Evolutionary conservation across 1,140 invertebrate species (phyloP), one percentile per base, ranked within the genome.

Genomic region (Brachionus koreanus): DNA sequence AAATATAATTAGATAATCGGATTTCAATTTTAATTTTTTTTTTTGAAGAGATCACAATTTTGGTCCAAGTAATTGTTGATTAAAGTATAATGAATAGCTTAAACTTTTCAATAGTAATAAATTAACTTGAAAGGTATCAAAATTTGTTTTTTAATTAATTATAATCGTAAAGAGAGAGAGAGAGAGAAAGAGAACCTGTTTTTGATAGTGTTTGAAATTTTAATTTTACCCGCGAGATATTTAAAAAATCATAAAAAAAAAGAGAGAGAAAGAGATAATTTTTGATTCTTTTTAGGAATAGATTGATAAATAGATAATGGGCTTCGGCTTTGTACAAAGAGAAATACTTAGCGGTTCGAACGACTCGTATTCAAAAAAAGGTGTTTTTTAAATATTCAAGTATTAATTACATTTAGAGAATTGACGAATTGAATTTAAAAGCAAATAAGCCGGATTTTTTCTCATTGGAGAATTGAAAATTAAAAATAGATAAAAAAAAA

Each of bases 221-320:
- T 65, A 65, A 65, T 65, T 65, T 65, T 65, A 65, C 63, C 63
- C 63, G 63, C 25, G 63, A 65, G 63, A 65, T 65, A 65, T 65
- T 65, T 65, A 65, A 57, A 57, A 57, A 57, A 57, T 57, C 49
- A 57, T 57, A 57, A 57, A 57, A 57, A 19, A 9, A 33, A 57
- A 19, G 4, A 33, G 61, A 65, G 23, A 65, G 25, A 65, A 16
- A 65, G 63, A 65, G 63, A 65, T 65, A 65, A 37, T 65, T 65
- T 65, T 63, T 63, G 12, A 33, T 65, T 65, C 29, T 37, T 65
- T 63, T 63, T 65, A 33, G 33, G 63, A 65, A 29, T 33, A 65
- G 63, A 65, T 65, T 65, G 63, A 65, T 65, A 65, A 65, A 35
- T 65, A 65, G 63, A 65, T 65, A 65, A 65, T 65, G 63, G 63